Evolutionary conservation across 2,113 vertebrate species (phyloP).

Genomic region (Colius striatus): DNA sequence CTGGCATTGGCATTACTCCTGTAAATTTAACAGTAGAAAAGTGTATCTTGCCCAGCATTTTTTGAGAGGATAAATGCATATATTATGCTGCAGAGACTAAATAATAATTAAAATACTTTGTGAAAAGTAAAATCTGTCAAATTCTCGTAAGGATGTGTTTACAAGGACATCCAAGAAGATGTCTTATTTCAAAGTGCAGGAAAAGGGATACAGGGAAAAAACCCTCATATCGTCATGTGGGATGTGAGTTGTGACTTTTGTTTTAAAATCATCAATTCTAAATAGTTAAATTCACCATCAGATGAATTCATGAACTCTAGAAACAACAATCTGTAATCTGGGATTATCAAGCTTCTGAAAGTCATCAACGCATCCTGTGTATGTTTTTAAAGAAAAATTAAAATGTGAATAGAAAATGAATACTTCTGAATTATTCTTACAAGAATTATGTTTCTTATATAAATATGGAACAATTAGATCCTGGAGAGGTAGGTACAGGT

Average conservation of each 20-base stretch:
- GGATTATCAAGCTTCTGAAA: neutral
- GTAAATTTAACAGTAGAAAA: neutral
- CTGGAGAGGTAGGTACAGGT: neutral
- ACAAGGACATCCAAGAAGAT: neutral
- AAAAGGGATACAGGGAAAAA: neutral
- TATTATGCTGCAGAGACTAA: neutral
- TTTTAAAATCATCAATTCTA: neutral
- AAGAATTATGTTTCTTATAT: neutral
- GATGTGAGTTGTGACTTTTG: neutral
- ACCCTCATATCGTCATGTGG: neutral
- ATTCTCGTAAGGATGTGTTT: neutral
- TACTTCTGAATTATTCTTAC: neutral
- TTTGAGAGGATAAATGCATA: neutral
- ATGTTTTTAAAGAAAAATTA: neutral
- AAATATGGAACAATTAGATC: neutral
- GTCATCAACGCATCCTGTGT: neutral
- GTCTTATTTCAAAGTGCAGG: neutral
- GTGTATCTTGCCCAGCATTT: neutral
- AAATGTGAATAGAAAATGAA: neutral
- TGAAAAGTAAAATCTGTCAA: neutral
- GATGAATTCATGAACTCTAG: neutral
- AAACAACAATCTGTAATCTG: neutral
- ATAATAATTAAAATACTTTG: neutral
- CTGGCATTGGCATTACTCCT: neutral
- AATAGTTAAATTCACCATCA: neutral